phyloP scores from a whole-genome alignment of 2,113 vertebrate species.

The Petrocephalus microphthalmus region DNA sequence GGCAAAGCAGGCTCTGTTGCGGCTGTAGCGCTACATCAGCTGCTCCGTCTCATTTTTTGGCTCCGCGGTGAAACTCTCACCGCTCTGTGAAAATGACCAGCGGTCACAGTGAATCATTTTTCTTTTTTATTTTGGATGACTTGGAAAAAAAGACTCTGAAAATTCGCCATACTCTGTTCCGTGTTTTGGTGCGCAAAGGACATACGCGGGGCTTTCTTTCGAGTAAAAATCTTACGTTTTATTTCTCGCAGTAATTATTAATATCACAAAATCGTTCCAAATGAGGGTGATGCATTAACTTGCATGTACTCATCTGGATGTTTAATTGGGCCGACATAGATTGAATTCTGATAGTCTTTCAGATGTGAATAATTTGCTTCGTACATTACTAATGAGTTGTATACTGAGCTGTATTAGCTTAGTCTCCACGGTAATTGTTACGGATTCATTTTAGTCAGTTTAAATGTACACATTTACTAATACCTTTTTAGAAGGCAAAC shows the following conservation, averaged over 20 bases:
- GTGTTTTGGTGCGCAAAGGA: neutral
- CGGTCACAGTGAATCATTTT: constrained; percentile 35
- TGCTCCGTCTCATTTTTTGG: constrained; percentile 69
- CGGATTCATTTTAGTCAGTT: neutral
- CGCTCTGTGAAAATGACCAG: constrained; percentile 48
- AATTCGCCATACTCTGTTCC: neutral
- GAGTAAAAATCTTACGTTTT: neutral
- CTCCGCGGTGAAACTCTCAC: constrained; percentile 63
- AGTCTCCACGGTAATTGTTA: neutral
- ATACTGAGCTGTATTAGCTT: neutral
- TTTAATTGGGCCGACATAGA: neutral
- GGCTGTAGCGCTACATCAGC: constrained; percentile 50
- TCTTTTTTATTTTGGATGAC: constrained; percentile 15
- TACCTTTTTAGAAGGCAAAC: neutral
- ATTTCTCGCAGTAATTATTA: neutral
- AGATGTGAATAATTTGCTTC: neutral
- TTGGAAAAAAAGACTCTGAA: neutral
- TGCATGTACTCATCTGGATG: neutral
- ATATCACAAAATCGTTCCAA: neutral
- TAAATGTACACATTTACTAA: neutral
- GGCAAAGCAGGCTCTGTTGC: constrained; percentile 44
- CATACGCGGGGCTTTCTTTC: neutral
- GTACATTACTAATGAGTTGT: neutral
- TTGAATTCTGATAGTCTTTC: neutral
- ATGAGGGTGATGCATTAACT: neutral